Base-by-base conservation (phyloP, 2,888 invertebrate genomes). In the Toxonevra muliebris region DNA sequence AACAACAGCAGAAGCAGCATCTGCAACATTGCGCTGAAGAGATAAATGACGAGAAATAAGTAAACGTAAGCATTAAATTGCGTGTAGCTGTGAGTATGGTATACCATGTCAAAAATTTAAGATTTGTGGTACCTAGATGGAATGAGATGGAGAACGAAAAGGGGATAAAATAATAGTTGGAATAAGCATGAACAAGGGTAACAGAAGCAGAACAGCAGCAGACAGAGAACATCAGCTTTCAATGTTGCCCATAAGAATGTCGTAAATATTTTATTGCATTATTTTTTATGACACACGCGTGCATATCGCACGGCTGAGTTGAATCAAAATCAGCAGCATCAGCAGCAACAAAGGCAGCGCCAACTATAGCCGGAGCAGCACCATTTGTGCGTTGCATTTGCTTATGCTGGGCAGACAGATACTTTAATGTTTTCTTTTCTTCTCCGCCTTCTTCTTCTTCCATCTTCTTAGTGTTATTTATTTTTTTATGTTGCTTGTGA, bases 231-330 rank as follows among this genome's bases (percentile, higher is more conserved):
- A n/a, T 57, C 19, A n/a, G 53, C 53, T 1, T 67, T 71, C 62
- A n/a, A 57, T 72, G 68, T 63, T 68, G 71, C 68, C 66, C 72
- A 69, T 72, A 72, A 72, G 69, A 73, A 73, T 68, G 74, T 73
- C 74, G 71, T 74, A 74, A 74, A 74, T 69, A 69, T 73, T 74
- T 74, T 72, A 74, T 73, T 73, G 71, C 72, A 71, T 70, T 73
- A 2, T 30, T 73, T 72, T 74, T 71, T 71, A 71, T 66, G 69
- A 70, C 70, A 71, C 59, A 68, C 64, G 66, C 64, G 66, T 63
- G 61, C 57, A 48, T 48, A 48, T 48, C 48, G 48, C 48, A 9
- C 48, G 10, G n/a, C 10, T 5, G n/a, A 48, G 48, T 15, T 15
- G 48, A 13, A n/a, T 15, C 48, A 48, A 48, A 9, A n/a, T 13